Base-by-base conservation (phyloP, 2,797 vertebrate species). In the Sebastes trivittatus region DNA sequence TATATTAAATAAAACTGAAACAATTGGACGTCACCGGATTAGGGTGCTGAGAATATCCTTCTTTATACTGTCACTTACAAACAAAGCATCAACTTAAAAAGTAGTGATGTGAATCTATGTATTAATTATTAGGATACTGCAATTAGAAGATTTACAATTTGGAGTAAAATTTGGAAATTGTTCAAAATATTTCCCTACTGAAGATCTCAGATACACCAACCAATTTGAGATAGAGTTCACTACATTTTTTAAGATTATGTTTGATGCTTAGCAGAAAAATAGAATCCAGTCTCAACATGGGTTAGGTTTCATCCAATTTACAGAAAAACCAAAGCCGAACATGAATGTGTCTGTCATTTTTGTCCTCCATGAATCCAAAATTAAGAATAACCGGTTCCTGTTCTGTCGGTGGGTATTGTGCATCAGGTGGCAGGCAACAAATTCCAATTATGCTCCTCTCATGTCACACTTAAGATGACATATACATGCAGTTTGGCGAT, bases 391-490 rank as follows among this genome's bases (percentile, higher is more conserved):
- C 25, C 65, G 61, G 62, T 84, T 81, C 52, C 64, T 73, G n/a
- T 55, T 81, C 76, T 80, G 46, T 91, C 79, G 80, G 36, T 23
- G 58, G 52, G 42, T 72, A 84, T 86, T 88, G 82, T 89, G 84
- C 58, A 71, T 86, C 64, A 83, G 71, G 89, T 72, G 72, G 77
- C 85, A 87, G 80, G 72, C 82, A 87, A 88, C 81, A 93, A 83
- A 94, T 92, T 92, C 82, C 73, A 92, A 85, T 94, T 92, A 93
- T 80, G 59, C 71, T 78, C 63, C 78, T 78, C 42, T 82, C 67
- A 72, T 81, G 77, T 90, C 82, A 87, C 78, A 90, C 83, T 87
- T 79, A 85, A 88, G 75, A 91, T 85, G 87, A 85, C 88, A 88
- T 86, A 91, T 84, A 83, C 88, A 93, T 83, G 23, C 20, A 30